Conservation (phyloP, 2,113 vertebrate genomes). For the Spilogale gracilis region DNA sequence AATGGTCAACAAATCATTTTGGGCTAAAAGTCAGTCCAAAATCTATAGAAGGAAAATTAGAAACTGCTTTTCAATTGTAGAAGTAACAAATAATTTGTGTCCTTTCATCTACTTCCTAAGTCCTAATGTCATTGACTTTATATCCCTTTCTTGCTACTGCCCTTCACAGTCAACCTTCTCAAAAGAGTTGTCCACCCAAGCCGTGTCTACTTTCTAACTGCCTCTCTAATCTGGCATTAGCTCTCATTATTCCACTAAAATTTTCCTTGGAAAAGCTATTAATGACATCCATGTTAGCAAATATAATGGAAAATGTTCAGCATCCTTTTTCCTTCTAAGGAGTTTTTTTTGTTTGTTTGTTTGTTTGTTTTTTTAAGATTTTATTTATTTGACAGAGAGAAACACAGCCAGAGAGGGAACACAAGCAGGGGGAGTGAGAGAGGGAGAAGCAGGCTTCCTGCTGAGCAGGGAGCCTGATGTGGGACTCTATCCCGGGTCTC, state of each 20-base stretch:
- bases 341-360: neutral
- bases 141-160: neutral
- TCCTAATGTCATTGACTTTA: neutral
- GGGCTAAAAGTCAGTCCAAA: neutral
- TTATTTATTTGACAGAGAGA: too few relatives aligned
- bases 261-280: neutral
- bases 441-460: too few relatives aligned
- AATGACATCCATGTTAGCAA: neutral
- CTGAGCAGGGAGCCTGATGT: too few relatives aligned
- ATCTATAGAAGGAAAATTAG: neutral
- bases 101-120: conserved; percentile 22
- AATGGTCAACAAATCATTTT: neutral
- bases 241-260: neutral
- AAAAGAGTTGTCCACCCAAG: neutral
- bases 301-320: neutral
- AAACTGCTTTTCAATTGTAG: neutral
- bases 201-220: neutral
- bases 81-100: neutral
- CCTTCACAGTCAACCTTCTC: neutral
- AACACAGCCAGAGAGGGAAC: too few relatives aligned
- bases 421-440: too few relatives aligned
- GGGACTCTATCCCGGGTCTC: too few relatives aligned
- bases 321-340: neutral
- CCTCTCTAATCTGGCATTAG: neutral
- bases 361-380: too few relatives aligned